Percentiles rank a stretch among this genome's conserved stretches.
phyloP scores from a whole-genome alignment of 2,888 invertebrate species.

The Frankliniella intonsa region DNA sequence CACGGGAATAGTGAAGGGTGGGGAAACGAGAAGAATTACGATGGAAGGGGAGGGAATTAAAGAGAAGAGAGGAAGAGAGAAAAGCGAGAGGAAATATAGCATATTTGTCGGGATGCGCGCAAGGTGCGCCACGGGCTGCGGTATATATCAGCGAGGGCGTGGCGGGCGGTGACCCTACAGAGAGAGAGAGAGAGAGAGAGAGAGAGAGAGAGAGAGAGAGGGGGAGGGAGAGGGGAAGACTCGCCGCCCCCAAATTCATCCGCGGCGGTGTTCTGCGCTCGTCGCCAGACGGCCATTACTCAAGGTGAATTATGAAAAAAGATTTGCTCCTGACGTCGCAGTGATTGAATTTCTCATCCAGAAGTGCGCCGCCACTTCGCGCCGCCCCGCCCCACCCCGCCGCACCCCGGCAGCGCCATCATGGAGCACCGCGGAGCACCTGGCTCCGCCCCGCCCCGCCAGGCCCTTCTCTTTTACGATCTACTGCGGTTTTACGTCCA shows the following conservation, averaged over 20 bases:
- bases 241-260: background rate
- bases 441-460: background rate
- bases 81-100: background rate
- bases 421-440: background rate
- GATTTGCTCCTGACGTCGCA: background rate
- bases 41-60: background rate
- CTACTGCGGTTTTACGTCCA: background rate
- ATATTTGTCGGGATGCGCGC: background rate
- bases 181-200: too few species aligned
- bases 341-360: slow-evolving; percentile 15
- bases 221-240: too few species aligned
- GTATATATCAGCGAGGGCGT: background rate
- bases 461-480: background rate
- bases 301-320: slow-evolving; percentile 15
- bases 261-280: background rate
- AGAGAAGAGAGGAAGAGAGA: background rate
- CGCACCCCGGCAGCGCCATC: background rate
- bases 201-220: too few species aligned
- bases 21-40: background rate
- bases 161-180: too few species aligned
- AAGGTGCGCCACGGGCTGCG: too few species aligned
- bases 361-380: background rate
- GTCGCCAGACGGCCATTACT: background rate
- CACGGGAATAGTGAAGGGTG: background rate
- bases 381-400: background rate